Base-by-base conservation (phyloP, 1,140 invertebrate genomes). In the Sesamia nonagrioides region DNA sequence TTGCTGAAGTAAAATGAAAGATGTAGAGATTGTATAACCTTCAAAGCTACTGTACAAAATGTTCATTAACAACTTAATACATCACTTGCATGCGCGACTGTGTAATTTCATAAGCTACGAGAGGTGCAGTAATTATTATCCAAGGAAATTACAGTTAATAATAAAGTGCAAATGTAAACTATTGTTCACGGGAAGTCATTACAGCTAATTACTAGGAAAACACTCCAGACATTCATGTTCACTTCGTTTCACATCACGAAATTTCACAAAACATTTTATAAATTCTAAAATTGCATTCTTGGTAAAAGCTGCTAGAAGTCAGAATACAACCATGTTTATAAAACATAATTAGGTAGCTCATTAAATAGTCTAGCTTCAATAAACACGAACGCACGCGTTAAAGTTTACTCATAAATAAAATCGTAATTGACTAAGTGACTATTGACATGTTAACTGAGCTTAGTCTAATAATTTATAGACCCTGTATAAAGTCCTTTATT, bases 391-490 rank as follows among this genome's bases (percentile, higher is more conserved):
- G 40, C n/a, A 27, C 33, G 63, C 21, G 40, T 71, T 37, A 66
- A 79, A 73, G 71, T 68, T 73, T 56, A 75, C 35, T 68, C 37
- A 73, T 79, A 75, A 79, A 79, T 79, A 75, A 79, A 69, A 75
- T 58, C n/a, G 71, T 68, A 33, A 33, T 27, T 40, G 50, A 33
- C 52, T 60, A 48, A 33, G 54, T 21, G 27, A 40, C 42, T 61
- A 60, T 72, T 71, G 45, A 48, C 75, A 45, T 50, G 33, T 77
- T 58, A 60, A 37, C 27, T 21, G 37, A 73, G 71, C 71, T 40
- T 58, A 54, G 68, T 35, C 27, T 35, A 52, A 21, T 56, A 21
- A 50, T 56, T n/a, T 35, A 27, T 56, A 72, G 18, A 6, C 48
- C 5, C 37, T 9, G 5, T 17, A 37, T 7, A 42, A 33, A 60